Base-by-base conservation (phyloP, 2,888 invertebrate species). In the Orthosia cruda region DNA sequence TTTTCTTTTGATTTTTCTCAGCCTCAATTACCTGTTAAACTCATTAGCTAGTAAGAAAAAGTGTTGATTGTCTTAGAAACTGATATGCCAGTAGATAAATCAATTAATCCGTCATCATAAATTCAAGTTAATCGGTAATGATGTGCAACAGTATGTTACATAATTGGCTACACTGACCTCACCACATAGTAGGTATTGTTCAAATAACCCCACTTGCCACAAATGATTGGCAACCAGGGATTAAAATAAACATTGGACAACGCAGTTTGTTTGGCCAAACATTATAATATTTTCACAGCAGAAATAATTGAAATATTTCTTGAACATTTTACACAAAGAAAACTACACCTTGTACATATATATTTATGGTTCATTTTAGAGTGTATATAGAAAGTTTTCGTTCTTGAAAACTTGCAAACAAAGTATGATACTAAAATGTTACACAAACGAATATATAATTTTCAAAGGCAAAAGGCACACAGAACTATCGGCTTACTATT, bases 381-480 rank as follows among this genome's bases (percentile, higher is more conserved):
- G 2, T 68, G 26, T 32, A 4, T 0, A 0, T 11, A 0, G 2
- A 52, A 45, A 26, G n/a, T 55, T 66, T 26, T 50, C 5, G 45
- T 64, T 16, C 55, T n/a, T 55, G 66, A 64, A 72, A 81, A 76
- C 67, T 74, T 73, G 47, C 18, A 66, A 71, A 84, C 62, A 66
- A 74, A 82, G 68, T 73, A 49, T 71, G 66, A 58, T 76, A 55
- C 59, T 66, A 70, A 57, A 77, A 68, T 70, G 57, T 61, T 81
- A 71, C 26, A 76, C 77, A 81, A 26, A 87, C 67, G 67, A 74
- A 84, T 80, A 74, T 80, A 86, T 68, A 80, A 84, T 76, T 86
- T 72, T 59, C 71, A 80, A 83, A 78, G 40, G 77, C 57, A 64
- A 68, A 82, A 80, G 67, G 84, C 81, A 55, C 64, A 74, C 64